A percentile compares a stretch with the other conserved stretches of the same genome.
Evolutionary conservation across 92 coral and sea anemone species (phyloP).

Genomic region (Zoanthus sansibaricus): DNA sequence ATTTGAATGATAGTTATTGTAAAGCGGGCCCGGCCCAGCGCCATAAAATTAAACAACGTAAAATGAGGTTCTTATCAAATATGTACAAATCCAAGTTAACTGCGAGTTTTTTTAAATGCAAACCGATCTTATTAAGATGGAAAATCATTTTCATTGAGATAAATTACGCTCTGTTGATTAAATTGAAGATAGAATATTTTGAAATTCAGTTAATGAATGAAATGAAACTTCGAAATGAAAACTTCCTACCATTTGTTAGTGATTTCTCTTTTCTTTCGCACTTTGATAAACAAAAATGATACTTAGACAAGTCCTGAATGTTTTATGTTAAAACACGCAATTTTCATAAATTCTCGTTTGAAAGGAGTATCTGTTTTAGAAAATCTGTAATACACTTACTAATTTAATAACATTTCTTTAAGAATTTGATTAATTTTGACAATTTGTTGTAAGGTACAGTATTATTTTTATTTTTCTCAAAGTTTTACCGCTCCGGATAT

Average conservation of each 20-base stretch:
- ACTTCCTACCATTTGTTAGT: background rate
- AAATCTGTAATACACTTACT: background rate
- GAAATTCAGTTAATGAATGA: background rate
- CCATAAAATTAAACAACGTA: background rate
- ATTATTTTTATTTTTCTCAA: background rate
- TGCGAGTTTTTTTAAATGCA: background rate
- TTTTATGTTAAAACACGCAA: background rate
- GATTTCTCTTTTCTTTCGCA: background rate
- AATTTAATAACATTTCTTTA: background rate
- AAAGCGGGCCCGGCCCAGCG: background rate
- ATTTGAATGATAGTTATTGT: background rate
- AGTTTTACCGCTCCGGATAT: constrained; percentile 1
- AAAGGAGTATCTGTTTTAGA: background rate
- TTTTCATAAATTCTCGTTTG: background rate
- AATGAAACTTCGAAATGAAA: no score
- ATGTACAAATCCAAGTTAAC: background rate
- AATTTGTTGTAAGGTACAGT: background rate
- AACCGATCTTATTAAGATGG: background rate
- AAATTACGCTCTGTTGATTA: background rate
- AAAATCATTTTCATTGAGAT: background rate
- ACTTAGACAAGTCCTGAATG: background rate
- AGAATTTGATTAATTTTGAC: background rate
- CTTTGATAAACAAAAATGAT: background rate
- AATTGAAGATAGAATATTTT: background rate
- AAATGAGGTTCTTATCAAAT: background rate